Conservation (phyloP, 2,797 vertebrate genomes). For the Trematomus bernacchii region DNA sequence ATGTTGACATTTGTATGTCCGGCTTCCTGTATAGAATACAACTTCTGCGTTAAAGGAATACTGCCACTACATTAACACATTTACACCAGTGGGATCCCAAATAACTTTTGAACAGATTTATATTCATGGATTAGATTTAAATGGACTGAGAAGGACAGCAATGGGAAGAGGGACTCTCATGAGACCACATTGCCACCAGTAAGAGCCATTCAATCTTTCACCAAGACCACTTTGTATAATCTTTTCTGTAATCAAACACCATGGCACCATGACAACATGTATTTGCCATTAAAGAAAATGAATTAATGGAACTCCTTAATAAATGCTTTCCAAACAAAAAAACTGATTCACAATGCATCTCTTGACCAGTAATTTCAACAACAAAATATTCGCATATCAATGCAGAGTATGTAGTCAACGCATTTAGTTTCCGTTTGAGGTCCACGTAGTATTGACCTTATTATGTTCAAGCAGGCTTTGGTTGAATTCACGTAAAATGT, state of each 20-base stretch:
- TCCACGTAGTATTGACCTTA: too few relatives aligned
- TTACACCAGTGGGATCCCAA: slow-evolving; percentile 16
- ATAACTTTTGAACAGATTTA: slow-evolving; percentile 38
- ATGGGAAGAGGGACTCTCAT: slow-evolving; percentile 52
- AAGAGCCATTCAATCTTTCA: slow-evolving; percentile 62
- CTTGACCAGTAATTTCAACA: background rate
- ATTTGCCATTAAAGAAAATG: slow-evolving; percentile 36
- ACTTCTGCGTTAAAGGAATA: slow-evolving; percentile 4
- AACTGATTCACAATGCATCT: background rate
- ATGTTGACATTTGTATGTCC: background rate
- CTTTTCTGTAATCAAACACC: slow-evolving; percentile 69
- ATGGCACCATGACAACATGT: slow-evolving; percentile 42
- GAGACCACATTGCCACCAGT: slow-evolving; percentile 52
- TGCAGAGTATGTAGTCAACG: too few relatives aligned
- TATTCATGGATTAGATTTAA: slow-evolving; percentile 45
- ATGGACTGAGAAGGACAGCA: slow-evolving; percentile 33
- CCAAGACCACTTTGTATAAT: slow-evolving; percentile 54
- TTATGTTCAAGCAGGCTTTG: too few relatives aligned
- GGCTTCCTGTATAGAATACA: background rate
- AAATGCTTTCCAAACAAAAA: slow-evolving; percentile 18
- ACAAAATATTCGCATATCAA: too few relatives aligned
- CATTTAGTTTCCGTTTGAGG: too few relatives aligned
- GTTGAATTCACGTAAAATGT: too few relatives aligned
- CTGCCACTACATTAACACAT: slow-evolving; percentile 34
- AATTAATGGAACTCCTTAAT: slow-evolving; percentile 39